Percentiles rank a stretch among this genome's conserved stretches.
Conservation (phyloP, 2,888 invertebrate species). For the Mythimna impura region DNA sequence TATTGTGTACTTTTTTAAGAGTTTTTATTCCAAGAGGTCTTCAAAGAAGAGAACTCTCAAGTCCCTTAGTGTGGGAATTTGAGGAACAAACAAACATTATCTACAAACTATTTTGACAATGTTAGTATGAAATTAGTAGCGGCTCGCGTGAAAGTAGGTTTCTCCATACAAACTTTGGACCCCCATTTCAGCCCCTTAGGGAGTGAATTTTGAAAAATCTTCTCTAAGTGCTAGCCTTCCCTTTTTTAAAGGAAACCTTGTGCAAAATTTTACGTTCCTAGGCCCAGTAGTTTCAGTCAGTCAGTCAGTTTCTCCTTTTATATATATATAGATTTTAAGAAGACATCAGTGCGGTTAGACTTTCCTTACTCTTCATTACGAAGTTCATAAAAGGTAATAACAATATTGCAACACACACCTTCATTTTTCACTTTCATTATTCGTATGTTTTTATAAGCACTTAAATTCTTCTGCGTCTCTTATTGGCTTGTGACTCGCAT, state of each 20-base stretch:
- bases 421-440: background rate
- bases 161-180: no score
- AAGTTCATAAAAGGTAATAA: background rate
- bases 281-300: no score
- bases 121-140: background rate
- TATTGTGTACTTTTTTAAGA: background rate
- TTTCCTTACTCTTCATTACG: constrained; percentile 21
- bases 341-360: background rate
- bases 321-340: background rate
- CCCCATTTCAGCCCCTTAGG: no score
- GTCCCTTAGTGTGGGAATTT: background rate
- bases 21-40: background rate
- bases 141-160: no score
- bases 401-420: background rate
- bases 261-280: no score
- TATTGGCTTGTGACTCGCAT: background rate
- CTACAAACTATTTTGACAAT: background rate
- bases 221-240: no score
- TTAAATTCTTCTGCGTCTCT: background rate
- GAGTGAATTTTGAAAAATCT: no score
- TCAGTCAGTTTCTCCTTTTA: no score
- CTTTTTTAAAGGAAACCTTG: no score
- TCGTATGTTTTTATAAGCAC: constrained; percentile 1
- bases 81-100: background rate
- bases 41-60: background rate